Evolutionary conservation across 2,797 vertebrate genomes (phyloP).

Genomic region (Sebastes paucispinis): DNA sequence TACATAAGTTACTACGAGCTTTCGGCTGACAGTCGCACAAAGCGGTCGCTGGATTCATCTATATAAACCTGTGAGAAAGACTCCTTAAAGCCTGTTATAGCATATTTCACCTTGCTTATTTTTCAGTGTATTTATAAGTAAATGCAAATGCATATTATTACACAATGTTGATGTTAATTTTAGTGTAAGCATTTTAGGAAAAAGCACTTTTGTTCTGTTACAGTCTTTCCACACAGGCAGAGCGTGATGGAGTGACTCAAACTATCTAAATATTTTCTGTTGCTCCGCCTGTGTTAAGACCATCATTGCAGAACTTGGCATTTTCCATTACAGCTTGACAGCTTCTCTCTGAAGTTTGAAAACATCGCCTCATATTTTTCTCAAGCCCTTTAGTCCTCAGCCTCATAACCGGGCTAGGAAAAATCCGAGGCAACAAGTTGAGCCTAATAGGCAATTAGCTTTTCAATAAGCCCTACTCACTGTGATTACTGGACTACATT

Average conservation of each 20-base stretch:
- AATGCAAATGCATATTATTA: slow-evolving; percentile 3
- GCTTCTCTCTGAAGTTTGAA: slow-evolving; percentile 71
- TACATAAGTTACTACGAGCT: too few relatives aligned
- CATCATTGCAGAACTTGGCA: slow-evolving; percentile 62
- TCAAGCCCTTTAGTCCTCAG: slow-evolving; percentile 45
- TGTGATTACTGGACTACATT: slow-evolving; percentile 55
- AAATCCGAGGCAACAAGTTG: slow-evolving; percentile 62
- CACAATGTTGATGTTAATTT: background rate
- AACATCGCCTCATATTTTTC: slow-evolving; percentile 62
- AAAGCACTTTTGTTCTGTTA: slow-evolving; percentile 29
- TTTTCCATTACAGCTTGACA: slow-evolving; percentile 75
- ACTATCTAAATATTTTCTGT: slow-evolving; percentile 59
- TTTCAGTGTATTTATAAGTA: background rate
- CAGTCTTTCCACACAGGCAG: slow-evolving; percentile 14
- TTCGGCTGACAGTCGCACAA: too few relatives aligned
- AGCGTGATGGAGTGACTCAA: slow-evolving; percentile 40
- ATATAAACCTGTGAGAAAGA: background rate
- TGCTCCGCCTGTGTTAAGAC: slow-evolving; percentile 53
- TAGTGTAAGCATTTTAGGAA: background rate
- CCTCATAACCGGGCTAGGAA: slow-evolving; percentile 30
- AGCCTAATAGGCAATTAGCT: slow-evolving; percentile 68
- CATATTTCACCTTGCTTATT: background rate
- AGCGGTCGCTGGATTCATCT: too few relatives aligned
- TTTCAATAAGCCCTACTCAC: slow-evolving; percentile 53
- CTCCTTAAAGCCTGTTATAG: background rate